Evolutionary conservation across 2,888 invertebrate species (phyloP).

Genomic region (Drosophila antonietae): DNA sequence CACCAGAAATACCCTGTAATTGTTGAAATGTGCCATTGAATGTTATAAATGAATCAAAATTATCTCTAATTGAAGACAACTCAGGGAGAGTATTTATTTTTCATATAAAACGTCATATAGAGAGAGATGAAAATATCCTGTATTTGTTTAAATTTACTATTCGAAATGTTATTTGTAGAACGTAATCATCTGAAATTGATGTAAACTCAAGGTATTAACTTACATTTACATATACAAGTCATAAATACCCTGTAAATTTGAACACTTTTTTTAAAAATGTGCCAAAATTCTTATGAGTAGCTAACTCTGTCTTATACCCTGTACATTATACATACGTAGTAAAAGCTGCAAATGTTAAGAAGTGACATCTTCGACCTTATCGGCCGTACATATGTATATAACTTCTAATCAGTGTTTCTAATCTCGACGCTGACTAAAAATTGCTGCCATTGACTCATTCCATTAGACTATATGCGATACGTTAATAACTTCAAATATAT

Average conservation of each 20-base stretch:
- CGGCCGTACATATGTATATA: neutral
- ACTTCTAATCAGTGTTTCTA: slow-evolving; percentile 9
- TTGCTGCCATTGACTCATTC: neutral
- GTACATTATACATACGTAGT: neutral
- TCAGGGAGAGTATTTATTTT: no score
- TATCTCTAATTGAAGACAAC: no score
- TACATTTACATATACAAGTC: neutral
- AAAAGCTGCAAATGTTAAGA: neutral
- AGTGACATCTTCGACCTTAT: slow-evolving; percentile 4
- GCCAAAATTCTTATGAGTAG: neutral
- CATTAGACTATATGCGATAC: neutral
- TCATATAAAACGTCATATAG: no score
- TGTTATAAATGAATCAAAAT: no score
- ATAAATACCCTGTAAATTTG: neutral
- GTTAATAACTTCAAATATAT: neutral
- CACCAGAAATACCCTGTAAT: neutral
- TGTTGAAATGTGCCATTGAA: neutral
- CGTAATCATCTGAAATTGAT: neutral
- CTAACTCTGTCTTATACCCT: neutral
- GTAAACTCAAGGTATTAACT: neutral
- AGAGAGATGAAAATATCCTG: neutral
- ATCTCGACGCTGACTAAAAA: neutral
- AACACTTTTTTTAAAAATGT: neutral
- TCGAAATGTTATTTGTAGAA: no score
- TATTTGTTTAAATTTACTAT: neutral